Evolutionary conservation across 2,888 invertebrate genomes (phyloP).

Genomic region (Branchipolynoe longqiensis): DNA sequence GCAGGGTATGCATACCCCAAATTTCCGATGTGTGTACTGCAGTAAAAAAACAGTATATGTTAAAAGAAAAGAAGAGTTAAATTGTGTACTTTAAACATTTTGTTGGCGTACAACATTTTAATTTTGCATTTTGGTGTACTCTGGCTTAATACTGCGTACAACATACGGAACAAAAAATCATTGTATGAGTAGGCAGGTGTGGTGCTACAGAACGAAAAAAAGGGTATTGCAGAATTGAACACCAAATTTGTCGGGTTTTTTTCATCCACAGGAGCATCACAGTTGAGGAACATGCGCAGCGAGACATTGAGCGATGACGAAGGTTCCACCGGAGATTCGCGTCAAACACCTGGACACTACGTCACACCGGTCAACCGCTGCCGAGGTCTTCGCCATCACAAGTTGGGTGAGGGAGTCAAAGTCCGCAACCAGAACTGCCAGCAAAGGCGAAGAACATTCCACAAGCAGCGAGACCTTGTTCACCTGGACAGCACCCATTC

Average conservation of each 20-base stretch:
- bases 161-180: no score
- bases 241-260: not conserved
- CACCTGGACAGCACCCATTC: not conserved
- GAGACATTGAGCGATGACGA: conserved; percentile 32
- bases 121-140: no score
- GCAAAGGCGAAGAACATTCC: conserved; percentile 15
- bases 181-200: no score
- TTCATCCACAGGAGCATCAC: not conserved
- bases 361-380: conserved; percentile 15
- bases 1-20: no score
- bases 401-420: conserved; percentile 6
- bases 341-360: not conserved
- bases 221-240: not conserved
- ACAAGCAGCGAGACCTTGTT: not conserved
- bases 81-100: no score
- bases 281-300: conserved; percentile 2
- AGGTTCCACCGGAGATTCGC: not conserved
- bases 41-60: no score
- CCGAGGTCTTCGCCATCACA: conserved; percentile 29
- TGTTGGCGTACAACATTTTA: no score
- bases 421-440: not conserved
- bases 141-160: no score
- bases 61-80: no score
- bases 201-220: not conserved
- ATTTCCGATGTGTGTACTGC: no score